Percentiles rank a stretch among this genome's conserved stretches.
phyloP scores from a whole-genome alignment of 2,797 vertebrate genomes.

The Ctenopoma multispine region DNA sequence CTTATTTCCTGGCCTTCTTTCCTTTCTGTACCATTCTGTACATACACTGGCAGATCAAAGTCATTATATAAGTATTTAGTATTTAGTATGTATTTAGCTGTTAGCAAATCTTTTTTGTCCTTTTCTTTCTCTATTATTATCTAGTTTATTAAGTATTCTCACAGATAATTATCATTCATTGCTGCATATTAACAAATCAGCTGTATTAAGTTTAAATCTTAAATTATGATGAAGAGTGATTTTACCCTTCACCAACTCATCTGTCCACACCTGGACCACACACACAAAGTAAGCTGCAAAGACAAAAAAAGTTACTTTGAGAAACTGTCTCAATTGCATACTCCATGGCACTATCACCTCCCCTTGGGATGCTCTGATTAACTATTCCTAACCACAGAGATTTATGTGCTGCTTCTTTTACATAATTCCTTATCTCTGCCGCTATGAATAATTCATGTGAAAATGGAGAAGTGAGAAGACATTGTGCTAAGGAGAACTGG shows the following conservation, averaged over 20 bases:
- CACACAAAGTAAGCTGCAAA: conserved; percentile 19
- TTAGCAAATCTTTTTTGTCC: background rate
- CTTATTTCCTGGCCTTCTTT: too few species aligned
- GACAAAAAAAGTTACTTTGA: conserved; percentile 58
- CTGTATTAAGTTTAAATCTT: background rate
- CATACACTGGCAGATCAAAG: too few species aligned
- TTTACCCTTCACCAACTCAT: conserved; percentile 13
- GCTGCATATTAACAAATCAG: too few species aligned
- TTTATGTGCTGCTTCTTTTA: conserved; percentile 76
- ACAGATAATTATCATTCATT: too few species aligned
- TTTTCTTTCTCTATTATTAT: conserved; percentile 12
- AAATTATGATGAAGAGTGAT: conserved; percentile 7
- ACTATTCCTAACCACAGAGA: conserved; percentile 76
- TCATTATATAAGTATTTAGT: too few species aligned
- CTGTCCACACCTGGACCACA: conserved; percentile 29
- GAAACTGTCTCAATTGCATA: conserved; percentile 45
- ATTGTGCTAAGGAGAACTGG: conserved; percentile 52
- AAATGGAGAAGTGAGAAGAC: conserved; percentile 67
- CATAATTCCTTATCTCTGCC: conserved; percentile 77
- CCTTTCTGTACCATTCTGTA: too few species aligned
- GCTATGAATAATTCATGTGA: conserved; percentile 76
- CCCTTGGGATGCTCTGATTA: conserved; percentile 76
- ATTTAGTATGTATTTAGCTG: too few species aligned
- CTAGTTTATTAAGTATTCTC: too few species aligned
- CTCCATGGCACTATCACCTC: conserved; percentile 61